Evolutionary conservation across 2,888 invertebrate genomes (phyloP), one percentile per base, ranked within the genome.

Genomic region (Exephanes ischioxanthus): DNA sequence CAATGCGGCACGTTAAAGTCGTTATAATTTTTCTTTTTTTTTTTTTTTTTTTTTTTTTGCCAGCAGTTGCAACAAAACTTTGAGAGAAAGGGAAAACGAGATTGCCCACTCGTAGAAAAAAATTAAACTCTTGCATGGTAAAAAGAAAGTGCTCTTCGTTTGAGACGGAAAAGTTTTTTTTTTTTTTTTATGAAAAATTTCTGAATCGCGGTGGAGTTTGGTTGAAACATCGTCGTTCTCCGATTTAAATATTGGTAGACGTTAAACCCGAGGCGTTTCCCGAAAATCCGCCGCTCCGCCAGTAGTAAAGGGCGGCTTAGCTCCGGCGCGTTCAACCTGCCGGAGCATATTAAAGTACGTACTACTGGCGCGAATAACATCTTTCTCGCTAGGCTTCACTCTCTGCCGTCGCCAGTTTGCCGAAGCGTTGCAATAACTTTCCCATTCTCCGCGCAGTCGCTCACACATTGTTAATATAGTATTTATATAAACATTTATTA

Each of bases 1-100:
- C 85, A 85, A 85, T 81, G 85, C 85, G 85, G 78, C 78, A 81
- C 70, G 78, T 78, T 72, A 83, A 84, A 51, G 73, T 66, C 70
- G 45, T 37, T 37, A 37, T 2, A 37, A 9, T 37, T 37, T 37
- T 37, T 11, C 2, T 14, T 45, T 45, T 45, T 45, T 14, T 45
- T 45, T 75, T 84, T 81, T 26, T n/a, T 14, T 45, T 45, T 45
- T 45, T 14, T 45, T 45, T 75, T 84, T 81, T 26, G 48, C 67
- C 41, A 67, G 55, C 55, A 45, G 33, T 63, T n/a, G 63, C 66
- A 45, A 53, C 75, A 26, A 61, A 61, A 61, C 30, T 61, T 30
- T 1, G 11, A 26, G 61, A 84, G 66, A 33, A 72, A 66, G 30
- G 30, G 19, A 48, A 30, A 51, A 45, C 58, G 22, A 26, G 67